Evolutionary conservation across 2,888 invertebrate genomes (phyloP), one percentile per base, ranked within the genome.

Genomic region (Corbicula japonica): DNA sequence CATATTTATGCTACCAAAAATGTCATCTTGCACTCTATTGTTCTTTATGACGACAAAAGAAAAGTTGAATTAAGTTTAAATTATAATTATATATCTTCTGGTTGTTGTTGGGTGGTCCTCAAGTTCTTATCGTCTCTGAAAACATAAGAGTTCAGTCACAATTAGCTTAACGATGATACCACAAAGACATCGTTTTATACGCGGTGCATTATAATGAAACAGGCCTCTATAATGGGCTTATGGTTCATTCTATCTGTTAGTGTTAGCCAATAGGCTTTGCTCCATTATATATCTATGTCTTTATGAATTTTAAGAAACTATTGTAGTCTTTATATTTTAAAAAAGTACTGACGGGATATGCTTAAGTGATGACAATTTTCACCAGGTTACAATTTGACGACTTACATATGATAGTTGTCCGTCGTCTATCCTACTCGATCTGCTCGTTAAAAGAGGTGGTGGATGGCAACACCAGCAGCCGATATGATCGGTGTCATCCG

Each of bases 381-480:
- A 8, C 5, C 8, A 12, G 56, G n/a, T 26, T 18, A 52, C n/a
- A n/a, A n/a, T n/a, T n/a, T n/a, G n/a, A 21, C n/a, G 18, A 69
- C 69, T 69, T 69, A 69, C 69, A 69, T 69, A 69, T 32, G 69
- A 69, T 58, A 69, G 30, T 23, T 28, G 44, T n/a, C 69, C 69
- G 30, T 69, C 69, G 10, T 56, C 58, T 38, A 66, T 41, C 8
- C 66, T 26, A 52, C n/a, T n/a, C n/a, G 35, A 26, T 44, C 69
- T 44, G 23, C 15, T 21, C 0, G 58, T n/a, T 34, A 76, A 41
- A 5, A 62, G 21, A 6, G 75, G n/a, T n/a, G n/a, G 56, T 18
- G 83, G 83, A 1, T 76, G 65, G 58, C 83, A 83, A 63, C 83
- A 83, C 83, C 83, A 79, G 41, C 83, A 83, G 15, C 79, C 83